Base-by-base conservation (phyloP, 2,888 invertebrate genomes). In the Sicus ferrugineus region DNA sequence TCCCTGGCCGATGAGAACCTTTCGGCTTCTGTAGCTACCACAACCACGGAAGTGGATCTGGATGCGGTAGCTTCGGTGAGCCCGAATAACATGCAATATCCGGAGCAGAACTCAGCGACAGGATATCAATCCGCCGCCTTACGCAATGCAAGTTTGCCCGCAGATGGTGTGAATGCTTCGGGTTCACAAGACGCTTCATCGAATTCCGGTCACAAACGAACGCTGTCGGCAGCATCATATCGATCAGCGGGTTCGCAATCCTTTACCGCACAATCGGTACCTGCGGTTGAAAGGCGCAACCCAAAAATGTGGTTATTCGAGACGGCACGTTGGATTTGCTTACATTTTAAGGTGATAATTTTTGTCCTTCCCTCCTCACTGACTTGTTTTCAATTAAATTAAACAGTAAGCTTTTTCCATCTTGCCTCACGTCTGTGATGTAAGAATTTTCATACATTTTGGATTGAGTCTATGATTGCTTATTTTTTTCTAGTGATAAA, bases 1-100 rank as follows among this genome's bases (percentile, higher is more conserved):
- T 75, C 69, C 21, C 63, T 68, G 50, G 71, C 70, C 50, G 77
- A 75, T 34, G 81, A 82, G 71, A 80, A 76, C 70, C 74, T 78
- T 11, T 78, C 80, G 21, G 78, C 75, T 77, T 81, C 80, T 77
- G 83, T 81, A 79, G 81, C 80, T 69, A 84, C 76, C 75, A 82
- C 80, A 79, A 84, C 79, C 76, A 80, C 79, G 77, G 84, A 77
- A 73, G 80, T 73, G 70, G 84, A 80, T 76, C 79, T 85, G 65
- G 83, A 82, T 67, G 77, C 78, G 72, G 72, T 31, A 16, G 34
- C 71, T 21, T 69, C 72, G 64, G 52, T 58, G 19, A 75, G 73
- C 70, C 69, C 73, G 9, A 68, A 70, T 67, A 68, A 28, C 3
- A 58, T 52, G 52, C 64, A 65, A n/a, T 42, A 21, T 38, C 54